Evolutionary conservation across 2,113 vertebrate genomes (phyloP), one percentile per base, ranked within the genome.

Genomic region (Aviceda subcristata): DNA sequence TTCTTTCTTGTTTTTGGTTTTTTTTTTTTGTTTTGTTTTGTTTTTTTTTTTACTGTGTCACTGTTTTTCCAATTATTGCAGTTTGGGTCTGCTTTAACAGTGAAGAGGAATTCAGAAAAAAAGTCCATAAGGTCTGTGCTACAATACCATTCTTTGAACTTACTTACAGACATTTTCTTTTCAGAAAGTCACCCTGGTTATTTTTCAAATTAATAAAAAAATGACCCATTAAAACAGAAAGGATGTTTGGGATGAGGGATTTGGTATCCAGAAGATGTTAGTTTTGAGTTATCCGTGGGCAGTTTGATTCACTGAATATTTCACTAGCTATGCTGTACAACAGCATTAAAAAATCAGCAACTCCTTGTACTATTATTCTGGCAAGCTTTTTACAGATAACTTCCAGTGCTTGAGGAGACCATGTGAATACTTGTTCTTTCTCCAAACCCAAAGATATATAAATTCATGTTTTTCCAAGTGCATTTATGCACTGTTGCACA

Each of bases 261-360:
- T 73, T 29, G 3, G 18, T 92, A 86, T 92, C 67, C 41, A 83
- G 62, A 75, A 92, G 39, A 76, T 85, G 90, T 22, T 88, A 50
- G n/a, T 80, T 97, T 77, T 95, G 74, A 95, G 94, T 96, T 94
- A 96, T 94, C 91, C 89, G 81, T 57, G 72, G 87, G 45, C 51
- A 89, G 92, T 93, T 95, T 96, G 89, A 88, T 88, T 64, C 76
- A 86, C 23, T 93, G 74, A 95, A 93, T 97, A 86, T 80, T 95
- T 98, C 72, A 96, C 71, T 85, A 96, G 32, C 32, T 57, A 17
- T 45, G 62, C 41, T 57, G 62, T 86, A 74, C 30, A 86, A 74
- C 5, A 6, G 19, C 69, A 88, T 86, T 96, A 93, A 94, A 86
- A 96, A 95, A 93, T 72, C 85, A 80, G 32, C 41, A 92, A 30